These are phyloP conservation scores for Scomberomorus guttatus DNA, from an alignment of 2,797 vertebrate genomes.

Conservation along the genomic window DNA sequence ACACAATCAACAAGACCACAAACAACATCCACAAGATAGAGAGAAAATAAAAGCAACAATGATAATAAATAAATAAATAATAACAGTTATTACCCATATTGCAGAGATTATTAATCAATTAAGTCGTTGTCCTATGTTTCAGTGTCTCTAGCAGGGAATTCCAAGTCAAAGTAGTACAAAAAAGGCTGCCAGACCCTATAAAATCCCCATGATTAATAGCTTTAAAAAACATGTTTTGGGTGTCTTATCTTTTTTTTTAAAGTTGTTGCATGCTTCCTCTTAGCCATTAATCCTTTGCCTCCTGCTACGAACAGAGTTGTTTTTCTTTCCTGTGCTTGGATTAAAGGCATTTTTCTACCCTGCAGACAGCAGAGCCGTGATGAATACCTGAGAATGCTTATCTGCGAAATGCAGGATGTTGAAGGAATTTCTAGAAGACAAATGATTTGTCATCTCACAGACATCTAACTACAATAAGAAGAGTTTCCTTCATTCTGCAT, in stretches of 20 bases:
- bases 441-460: constrained; percentile 35
- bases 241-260: constrained; percentile 36
- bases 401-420: constrained; percentile 33
- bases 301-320: constrained; percentile 23
- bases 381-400: constrained; percentile 53
- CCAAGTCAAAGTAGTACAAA: too few species aligned
- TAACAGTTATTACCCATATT: too few species aligned
- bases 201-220: constrained; percentile 6
- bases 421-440: constrained; percentile 34
- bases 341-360: constrained; percentile 41
- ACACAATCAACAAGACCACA: too few species aligned
- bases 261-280: constrained; percentile 28
- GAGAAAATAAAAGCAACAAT: too few species aligned
- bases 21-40: too few species aligned
- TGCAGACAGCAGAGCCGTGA: constrained; percentile 32
- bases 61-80: too few species aligned
- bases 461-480: constrained; percentile 12
- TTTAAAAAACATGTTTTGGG: constrained; percentile 14
- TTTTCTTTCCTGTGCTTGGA: constrained; percentile 37
- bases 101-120: too few species aligned
- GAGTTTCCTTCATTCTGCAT: constrained; percentile 15
- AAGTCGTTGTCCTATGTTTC: too few species aligned
- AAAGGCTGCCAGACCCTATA: too few species aligned
- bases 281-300: constrained; percentile 44
- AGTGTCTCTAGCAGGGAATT: too few species aligned